Evolutionary conservation across 2,888 invertebrate species (phyloP).

Genomic region (Ophioninae sp.): DNA sequence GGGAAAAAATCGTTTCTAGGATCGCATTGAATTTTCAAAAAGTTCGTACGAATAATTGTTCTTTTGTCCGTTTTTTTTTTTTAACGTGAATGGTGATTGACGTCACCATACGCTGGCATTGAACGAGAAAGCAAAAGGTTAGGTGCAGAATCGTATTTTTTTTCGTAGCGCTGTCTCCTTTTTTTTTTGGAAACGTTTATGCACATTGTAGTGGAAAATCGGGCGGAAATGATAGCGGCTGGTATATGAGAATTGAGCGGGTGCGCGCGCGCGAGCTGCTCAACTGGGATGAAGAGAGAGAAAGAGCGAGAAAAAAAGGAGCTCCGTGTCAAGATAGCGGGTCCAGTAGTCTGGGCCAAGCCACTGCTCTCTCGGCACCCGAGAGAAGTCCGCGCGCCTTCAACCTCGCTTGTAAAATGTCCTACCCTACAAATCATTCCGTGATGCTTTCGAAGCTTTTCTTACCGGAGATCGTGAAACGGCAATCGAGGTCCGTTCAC

Average conservation of each 20-base stretch:
- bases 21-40: background rate
- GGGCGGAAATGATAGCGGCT: conserved; percentile 41
- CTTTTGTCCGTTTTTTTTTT: background rate
- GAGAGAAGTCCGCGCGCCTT: conserved; percentile 41
- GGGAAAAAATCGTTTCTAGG: background rate
- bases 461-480: background rate
- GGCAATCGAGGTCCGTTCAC: background rate
- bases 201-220: conserved; percentile 29
- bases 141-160: background rate
- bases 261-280: conserved; percentile 58
- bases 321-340: conserved; percentile 67
- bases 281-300: conserved; percentile 49
- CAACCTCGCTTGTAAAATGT: conserved; percentile 33
- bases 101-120: too few species aligned
- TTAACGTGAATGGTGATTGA: background rate
- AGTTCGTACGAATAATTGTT: background rate
- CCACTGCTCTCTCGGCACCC: conserved; percentile 33
- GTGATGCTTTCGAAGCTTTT: background rate
- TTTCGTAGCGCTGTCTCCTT: background rate
- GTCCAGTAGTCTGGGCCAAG: conserved; percentile 64
- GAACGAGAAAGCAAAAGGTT: background rate
- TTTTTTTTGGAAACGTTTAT: background rate
- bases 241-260: conserved; percentile 29
- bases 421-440: conserved; percentile 28
- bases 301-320: conserved; percentile 37